Percentiles rank a stretch among this genome's conserved stretches.
Evolutionary conservation across 30 jellyfish, hydroid and myxozoan genomes (phyloP).

Genomic region (Cassiopea xamachana): DNA sequence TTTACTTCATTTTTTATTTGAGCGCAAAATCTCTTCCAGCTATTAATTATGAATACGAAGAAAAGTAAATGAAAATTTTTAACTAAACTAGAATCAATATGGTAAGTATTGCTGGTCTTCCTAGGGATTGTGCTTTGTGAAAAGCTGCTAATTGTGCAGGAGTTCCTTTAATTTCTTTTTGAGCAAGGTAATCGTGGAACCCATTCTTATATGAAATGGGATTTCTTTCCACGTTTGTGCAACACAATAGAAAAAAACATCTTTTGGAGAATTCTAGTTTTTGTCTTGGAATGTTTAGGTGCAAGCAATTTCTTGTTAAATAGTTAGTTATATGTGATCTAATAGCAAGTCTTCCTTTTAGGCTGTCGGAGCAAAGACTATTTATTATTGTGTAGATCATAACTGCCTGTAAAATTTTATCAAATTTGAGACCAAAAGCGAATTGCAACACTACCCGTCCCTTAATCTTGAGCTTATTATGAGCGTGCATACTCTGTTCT

Average conservation of each 20-base stretch:
- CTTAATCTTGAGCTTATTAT: neutral
- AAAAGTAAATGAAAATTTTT: no score
- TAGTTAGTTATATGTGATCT: neutral
- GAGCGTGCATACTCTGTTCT: neutral
- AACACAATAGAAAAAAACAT: neutral
- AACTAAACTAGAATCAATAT: no score
- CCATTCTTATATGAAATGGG: neutral
- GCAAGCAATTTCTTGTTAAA: neutral
- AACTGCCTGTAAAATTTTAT: neutral
- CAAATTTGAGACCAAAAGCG: neutral
- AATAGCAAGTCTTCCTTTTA: neutral
- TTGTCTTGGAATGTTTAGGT: neutral
- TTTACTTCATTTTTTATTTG: no score
- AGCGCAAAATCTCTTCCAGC: no score
- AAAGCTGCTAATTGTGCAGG: neutral
- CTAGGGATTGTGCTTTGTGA: neutral
- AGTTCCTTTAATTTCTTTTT: neutral
- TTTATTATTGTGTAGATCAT: neutral
- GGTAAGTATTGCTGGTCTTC: neutral
- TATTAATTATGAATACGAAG: no score
- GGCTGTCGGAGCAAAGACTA: neutral
- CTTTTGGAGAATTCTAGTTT: neutral
- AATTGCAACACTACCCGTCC: neutral
- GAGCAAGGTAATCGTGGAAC: neutral
- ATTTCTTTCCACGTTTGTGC: neutral